A percentile compares a stretch with the other conserved stretches of the same genome.
Conservation (phyloP, 2,113 vertebrate species). For the Telmatochromis sp. region DNA sequence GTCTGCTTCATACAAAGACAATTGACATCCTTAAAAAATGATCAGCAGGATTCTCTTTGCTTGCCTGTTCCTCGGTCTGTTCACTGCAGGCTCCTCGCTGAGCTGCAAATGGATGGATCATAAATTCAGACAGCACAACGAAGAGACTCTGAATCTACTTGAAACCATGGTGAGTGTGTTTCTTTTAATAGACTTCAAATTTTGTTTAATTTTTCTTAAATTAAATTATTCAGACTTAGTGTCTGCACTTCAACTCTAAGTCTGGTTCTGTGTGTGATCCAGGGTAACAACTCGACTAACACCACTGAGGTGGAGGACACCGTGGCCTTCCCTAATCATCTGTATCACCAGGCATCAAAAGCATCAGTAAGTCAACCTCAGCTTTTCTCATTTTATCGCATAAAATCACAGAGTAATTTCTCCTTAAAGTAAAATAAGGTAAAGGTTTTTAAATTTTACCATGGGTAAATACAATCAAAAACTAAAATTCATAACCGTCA, state of each 20-base stretch:
- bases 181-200: not conserved
- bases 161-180: slow-evolving; percentile 32
- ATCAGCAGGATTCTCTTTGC: not conserved
- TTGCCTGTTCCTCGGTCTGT: slow-evolving; percentile 19
- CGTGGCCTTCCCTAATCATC: slow-evolving; percentile 15
- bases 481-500: not conserved
- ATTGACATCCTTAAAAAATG: not conserved
- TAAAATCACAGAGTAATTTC: rapidly evolving
- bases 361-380: slow-evolving; percentile 27
- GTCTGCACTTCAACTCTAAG: rapidly evolving
- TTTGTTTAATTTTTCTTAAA: not conserved
- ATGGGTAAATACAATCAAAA: not conserved
- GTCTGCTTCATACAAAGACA: not conserved
- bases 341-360: not conserved
- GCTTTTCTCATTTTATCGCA: rapidly evolving
- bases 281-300: slow-evolving; percentile 28
- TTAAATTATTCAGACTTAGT: not conserved
- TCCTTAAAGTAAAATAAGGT: not conserved
- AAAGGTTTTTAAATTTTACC: not conserved
- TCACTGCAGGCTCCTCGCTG: not conserved
- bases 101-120: slow-evolving; percentile 56
- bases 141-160: slow-evolving; percentile 7
- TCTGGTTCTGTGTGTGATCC: not conserved
- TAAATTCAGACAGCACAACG: slow-evolving; percentile 35
- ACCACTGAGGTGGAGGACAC: not conserved